These are phyloP conservation scores for Siniperca scherzeri DNA, from an alignment of 2,797 vertebrate genomes.

Conservation along the genomic window DNA sequence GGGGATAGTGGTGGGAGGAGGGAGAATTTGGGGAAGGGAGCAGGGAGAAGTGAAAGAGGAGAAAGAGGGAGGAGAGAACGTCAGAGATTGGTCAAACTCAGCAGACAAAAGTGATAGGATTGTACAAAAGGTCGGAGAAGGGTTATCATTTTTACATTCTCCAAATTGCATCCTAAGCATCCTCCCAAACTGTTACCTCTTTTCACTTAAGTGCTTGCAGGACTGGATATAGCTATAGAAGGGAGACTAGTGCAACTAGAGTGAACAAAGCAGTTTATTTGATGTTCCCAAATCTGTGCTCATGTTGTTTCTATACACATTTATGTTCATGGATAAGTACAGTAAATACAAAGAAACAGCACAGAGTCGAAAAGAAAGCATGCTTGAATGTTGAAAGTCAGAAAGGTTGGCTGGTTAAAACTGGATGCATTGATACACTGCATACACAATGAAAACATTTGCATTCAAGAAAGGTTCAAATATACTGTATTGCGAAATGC, in stretches of 20 bases:
- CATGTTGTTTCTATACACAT: not conserved
- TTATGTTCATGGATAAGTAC: not conserved
- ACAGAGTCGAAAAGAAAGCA: not conserved
- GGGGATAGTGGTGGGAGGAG: not conserved
- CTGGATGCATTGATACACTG: not conserved
- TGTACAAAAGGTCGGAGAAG: conserved; percentile 53
- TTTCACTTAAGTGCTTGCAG: not conserved
- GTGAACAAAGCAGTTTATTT: conserved; percentile 5
- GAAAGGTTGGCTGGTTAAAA: not conserved
- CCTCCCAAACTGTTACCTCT: not conserved
- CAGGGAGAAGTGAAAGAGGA: not conserved
- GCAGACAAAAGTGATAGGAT: conserved; percentile 6
- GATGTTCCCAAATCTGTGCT: not conserved
- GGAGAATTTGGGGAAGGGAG: not conserved
- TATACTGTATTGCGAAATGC: not conserved
- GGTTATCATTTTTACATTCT: conserved; percentile 10
- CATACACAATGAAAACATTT: not conserved
- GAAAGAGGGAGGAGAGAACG: conserved; percentile 10
- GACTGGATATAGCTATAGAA: not conserved
- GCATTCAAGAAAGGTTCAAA: not conserved
- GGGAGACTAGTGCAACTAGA: not conserved
- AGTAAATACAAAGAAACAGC: not conserved
- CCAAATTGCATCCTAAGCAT: not conserved
- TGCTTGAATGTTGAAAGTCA: not conserved
- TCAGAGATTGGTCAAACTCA: conserved; percentile 28